Evolutionary conservation across 2,888 invertebrate genomes (phyloP), one percentile per base, ranked within the genome.

Genomic region (Tipula helvola): DNA sequence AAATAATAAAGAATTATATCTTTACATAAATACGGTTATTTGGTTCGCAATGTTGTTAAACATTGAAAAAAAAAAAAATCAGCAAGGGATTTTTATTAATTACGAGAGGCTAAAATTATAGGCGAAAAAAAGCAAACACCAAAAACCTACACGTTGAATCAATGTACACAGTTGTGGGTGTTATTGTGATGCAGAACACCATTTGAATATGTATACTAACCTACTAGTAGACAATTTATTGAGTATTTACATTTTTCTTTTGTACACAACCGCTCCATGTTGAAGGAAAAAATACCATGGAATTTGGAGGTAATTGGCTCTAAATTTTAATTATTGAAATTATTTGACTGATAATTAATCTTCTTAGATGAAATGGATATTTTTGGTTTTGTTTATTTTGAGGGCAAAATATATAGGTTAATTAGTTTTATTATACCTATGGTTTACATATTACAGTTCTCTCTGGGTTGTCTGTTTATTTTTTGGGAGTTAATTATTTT

Each of bases 51-150:
- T 28, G 71, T 71, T 71, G 10, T 71, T 71, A 28, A 5, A 57
- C 57, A 28, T 28, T 28, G 8, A 5, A 57, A 10, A 10, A 28
- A 71, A 10, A 71, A 71, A 71, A 71, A 71, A 71, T 71, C 71
- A 71, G 71, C 71, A 71, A 71, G 71, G 71, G 71, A 71, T 71
- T 71, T 71, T 71, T 71, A 71, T 71, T 71, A 71, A 71, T 71
- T 71, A 71, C n/a, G 28, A 28, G 71, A 18, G 71, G 71, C 71
- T 52, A 71, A 1, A 57, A 5, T 57, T 57, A 28, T 71, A 28
- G 71, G 71, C 28, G 28, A 10, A 28, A 71, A 71, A 71, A 10
- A 71, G 2, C 71, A 71, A 71, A 71, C 71, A 71, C 18, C 71
- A 28, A n/a, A n/a, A n/a, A n/a, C n/a, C n/a, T 52, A 52, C 52